These are phyloP conservation scores for Eupithecia abbreviata DNA, from an alignment of 2,888 invertebrate genomes.

Conservation along the genomic window DNA sequence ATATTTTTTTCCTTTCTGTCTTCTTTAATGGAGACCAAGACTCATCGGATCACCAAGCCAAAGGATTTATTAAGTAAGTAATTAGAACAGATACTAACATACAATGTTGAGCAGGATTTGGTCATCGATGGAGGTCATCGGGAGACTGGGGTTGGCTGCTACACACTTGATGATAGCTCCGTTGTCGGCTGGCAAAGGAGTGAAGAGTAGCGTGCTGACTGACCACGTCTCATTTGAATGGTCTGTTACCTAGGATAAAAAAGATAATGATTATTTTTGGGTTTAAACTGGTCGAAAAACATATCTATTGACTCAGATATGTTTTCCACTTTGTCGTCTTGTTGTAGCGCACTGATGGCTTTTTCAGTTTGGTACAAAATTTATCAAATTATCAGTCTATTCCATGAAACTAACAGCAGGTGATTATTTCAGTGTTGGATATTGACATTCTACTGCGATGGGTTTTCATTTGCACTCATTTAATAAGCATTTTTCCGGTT, in stretches of 20 bases:
- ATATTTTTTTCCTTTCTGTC: too few relatives aligned
- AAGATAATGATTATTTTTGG: not conserved
- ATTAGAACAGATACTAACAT: constrained; percentile 87
- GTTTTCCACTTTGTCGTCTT: not conserved
- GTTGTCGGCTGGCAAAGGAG: constrained; percentile 91
- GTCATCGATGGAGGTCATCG: constrained; percentile 90
- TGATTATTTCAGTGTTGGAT: too few relatives aligned
- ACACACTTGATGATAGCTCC: constrained; percentile 91
- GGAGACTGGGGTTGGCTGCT: constrained; percentile 91
- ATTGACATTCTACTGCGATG: not conserved
- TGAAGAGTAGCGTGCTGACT: constrained; percentile 89
- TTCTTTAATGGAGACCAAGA: not conserved
- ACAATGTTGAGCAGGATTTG: constrained; percentile 92
- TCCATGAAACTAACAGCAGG: not conserved
- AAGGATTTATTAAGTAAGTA: not conserved
- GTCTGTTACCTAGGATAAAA: constrained; percentile 80
- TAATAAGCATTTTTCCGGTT: not conserved
- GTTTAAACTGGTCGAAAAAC: not conserved
- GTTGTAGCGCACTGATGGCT: not conserved
- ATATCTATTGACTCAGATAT: not conserved
- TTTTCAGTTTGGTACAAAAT: not conserved
- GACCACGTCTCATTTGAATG: constrained; percentile 88
- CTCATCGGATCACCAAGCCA: not conserved
- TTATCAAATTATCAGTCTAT: not conserved
- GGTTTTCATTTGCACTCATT: not conserved